Evolutionary conservation across 2,113 vertebrate genomes (phyloP), one percentile per base, ranked within the genome.

Genomic region (Malurus melanocephalus): DNA sequence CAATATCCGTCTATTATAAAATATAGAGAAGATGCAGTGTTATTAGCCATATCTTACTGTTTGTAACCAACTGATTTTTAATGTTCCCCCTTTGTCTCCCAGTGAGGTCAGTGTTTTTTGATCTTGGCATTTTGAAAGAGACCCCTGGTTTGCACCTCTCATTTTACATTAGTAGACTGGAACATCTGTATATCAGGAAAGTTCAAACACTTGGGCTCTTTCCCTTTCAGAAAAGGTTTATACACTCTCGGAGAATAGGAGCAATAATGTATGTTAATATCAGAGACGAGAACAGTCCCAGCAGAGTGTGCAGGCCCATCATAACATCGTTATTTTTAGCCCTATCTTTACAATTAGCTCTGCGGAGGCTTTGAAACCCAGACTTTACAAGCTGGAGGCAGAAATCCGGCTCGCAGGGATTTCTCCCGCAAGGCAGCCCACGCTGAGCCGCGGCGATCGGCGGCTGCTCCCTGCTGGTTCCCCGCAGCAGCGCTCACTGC

Each of bases 381-480:
- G 71, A 48, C 76, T 92, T 59, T 85, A 57, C 64, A 68, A 49
- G 60, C 79, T 46, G 3, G 65, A 62, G 81, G 46, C 6, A n/a
- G 48, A 43, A 75, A 60, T 67, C 18, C 11, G 49, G 55, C 16
- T 92, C 51, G 8, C 49, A 40, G 22, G 43, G 49, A 66, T 90
- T 66, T 77, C 69, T 93, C 33, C 20, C 4, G 62, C 71, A 16
- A 55, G 74, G 20, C 24, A 19, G 59, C 32, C 27, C 40, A 8
- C 6, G 5, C 16, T 0, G 84, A 43, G 80, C 52, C 11, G 6
- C 0, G 46, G 64, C 6, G 93, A 64, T 89, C 87, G 30, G 68
- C 95, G 91, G 72, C 82, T 89, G 89, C 85, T 43, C 90, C 72
- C 94, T 86, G 75, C 94, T 86, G 94, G 95, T 56, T 48, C 32